Conservation (phyloP, 1,140 invertebrate species). For the Tribolium castaneum region DNA sequence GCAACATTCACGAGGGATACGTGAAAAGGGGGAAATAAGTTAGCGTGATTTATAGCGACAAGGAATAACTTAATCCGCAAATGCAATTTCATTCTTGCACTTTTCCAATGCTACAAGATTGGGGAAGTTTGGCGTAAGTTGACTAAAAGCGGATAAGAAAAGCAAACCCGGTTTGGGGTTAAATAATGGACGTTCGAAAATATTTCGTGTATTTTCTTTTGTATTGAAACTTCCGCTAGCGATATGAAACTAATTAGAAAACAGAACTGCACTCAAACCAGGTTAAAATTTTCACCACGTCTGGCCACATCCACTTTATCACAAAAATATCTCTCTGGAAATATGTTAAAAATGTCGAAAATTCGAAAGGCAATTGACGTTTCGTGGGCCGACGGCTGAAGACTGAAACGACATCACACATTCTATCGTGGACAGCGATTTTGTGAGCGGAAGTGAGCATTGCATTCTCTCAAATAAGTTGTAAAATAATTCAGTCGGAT, state of each 20-base stretch:
- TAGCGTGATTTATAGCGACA: background rate
- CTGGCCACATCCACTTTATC: no score
- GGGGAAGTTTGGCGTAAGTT: background rate
- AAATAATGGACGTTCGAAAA: background rate
- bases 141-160: background rate
- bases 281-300: no score
- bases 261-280: no score
- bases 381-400: background rate
- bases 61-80: conserved; percentile 19
- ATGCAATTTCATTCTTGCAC: conserved; percentile 23
- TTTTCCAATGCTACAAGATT: conserved; percentile 11
- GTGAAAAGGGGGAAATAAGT: background rate
- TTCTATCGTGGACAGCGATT: background rate
- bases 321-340: background rate
- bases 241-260: no score
- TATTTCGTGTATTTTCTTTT: background rate
- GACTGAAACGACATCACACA: background rate
- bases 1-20: background rate
- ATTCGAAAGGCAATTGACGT: background rate
- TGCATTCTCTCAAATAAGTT: background rate
- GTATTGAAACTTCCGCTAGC: no score
- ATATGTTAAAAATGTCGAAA: background rate
- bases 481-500: background rate
- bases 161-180: background rate
- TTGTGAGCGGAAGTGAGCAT: background rate